Evolutionary conservation across 1,140 invertebrate species (phyloP), one percentile per base, ranked within the genome.

Genomic region (Drosophila chauvacae): DNA sequence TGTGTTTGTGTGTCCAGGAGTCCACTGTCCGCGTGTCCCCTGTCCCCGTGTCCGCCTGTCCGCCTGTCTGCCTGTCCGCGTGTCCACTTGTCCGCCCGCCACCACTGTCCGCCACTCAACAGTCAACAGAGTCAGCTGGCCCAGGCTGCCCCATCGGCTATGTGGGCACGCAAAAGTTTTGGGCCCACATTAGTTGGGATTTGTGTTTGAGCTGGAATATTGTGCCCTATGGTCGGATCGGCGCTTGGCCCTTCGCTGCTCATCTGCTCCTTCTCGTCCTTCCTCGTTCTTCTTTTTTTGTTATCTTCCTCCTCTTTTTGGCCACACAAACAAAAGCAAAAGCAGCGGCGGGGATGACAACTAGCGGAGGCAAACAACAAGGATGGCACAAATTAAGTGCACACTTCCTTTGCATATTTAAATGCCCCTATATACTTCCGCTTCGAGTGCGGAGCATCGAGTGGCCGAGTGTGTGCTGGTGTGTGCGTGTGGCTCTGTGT

Each of bases 341-440:
- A 64, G 68, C 66, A 58, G 57, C 69, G 61, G 61, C 74, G 42
- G 71, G 56, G 60, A 81, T 77, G 65, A 83, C 71, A 66, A 63
- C 58, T 60, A 58, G 56, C 57, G 63, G 48, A 63, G 77, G 50
- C 85, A 88, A 84, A 85, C 84, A 90, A 90, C 81, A 80, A 88
- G 84, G 85, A 88, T 81, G 84, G 85, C 84, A 88, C 84, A 88
- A 88, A 88, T 88, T 88, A 88, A 88, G 84, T 88, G 84, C 84
- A 90, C 78, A 88, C 84, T 88, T 88, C 84, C 84, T 88, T 90
- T 88, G 84, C 84, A 88, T 88, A 88, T 88, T 88, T 88, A 88
- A 88, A 88, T 88, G 85, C 85, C 84, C 84, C 85, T 88, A 88
- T 88, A 90, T 84, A 88, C 84, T 90, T 88, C 84, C 84, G 84